These are phyloP conservation scores for Morpho achilles DNA, from an alignment of 2,888 invertebrate species.

Conservation along the genomic window DNA sequence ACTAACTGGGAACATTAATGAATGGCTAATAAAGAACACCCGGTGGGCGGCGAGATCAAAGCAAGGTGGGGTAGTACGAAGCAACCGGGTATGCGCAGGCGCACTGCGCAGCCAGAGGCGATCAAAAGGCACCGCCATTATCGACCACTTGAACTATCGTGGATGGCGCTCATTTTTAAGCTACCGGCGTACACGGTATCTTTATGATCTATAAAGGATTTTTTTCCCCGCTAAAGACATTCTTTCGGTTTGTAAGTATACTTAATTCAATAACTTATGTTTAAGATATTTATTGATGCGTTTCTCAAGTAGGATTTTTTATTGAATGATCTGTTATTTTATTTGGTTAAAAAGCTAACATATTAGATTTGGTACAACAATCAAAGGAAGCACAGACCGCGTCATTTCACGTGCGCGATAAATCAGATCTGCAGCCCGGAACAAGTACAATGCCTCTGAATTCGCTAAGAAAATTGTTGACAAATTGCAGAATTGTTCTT, in stretches of 20 bases:
- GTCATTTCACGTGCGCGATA: slow-evolving; percentile 48
- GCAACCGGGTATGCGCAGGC: slow-evolving; percentile 35
- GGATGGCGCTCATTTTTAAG: slow-evolving; percentile 53
- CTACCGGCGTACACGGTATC: slow-evolving; percentile 58
- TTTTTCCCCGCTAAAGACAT: slow-evolving; percentile 22
- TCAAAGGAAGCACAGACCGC: slow-evolving; percentile 27
- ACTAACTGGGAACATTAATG: slow-evolving; percentile 50
- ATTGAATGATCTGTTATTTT: too few relatives aligned
- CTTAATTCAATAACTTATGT: slow-evolving; percentile 11
- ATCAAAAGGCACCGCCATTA: slow-evolving; percentile 64
- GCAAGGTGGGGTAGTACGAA: slow-evolving; percentile 26
- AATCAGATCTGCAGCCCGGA: slow-evolving; percentile 40
- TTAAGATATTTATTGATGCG: slow-evolving; percentile 6
- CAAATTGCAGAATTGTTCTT: slow-evolving; percentile 14
- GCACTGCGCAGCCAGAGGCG: slow-evolving; percentile 34
- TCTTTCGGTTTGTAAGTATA: slow-evolving; percentile 17
- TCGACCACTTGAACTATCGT: slow-evolving; percentile 58
- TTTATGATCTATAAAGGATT: slow-evolving; percentile 30
- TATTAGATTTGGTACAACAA: slow-evolving; percentile 12
- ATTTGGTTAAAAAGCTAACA: neutral
- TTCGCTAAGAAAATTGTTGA: slow-evolving; percentile 11
- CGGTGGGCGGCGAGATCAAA: slow-evolving; percentile 65
- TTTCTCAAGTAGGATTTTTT: neutral
- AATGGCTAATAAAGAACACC: slow-evolving; percentile 59
- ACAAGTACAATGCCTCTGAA: slow-evolving; percentile 13